These are phyloP conservation scores for Sylvietta virens DNA, from an alignment of 2,113 vertebrate genomes.

Conservation along the genomic window DNA sequence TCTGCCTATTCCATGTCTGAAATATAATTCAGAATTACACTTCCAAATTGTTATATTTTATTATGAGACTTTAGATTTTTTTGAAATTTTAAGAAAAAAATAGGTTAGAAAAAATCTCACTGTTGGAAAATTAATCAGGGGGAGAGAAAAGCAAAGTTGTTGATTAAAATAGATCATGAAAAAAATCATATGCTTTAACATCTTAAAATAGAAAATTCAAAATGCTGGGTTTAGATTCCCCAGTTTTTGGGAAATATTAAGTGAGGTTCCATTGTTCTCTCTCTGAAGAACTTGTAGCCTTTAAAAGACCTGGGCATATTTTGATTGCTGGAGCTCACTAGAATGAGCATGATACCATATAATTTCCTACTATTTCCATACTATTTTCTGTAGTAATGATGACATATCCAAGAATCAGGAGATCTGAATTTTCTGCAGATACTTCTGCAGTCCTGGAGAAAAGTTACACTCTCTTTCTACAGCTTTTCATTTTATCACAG, in stretches of 20 bases:
- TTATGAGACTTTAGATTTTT: not conserved
- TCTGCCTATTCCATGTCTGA: not conserved
- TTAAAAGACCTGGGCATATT: not conserved
- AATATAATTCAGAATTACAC: not conserved
- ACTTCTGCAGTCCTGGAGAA: not conserved
- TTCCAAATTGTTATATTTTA: not conserved
- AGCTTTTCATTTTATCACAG: not conserved
- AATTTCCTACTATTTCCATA: too few species aligned
- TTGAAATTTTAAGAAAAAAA: not conserved
- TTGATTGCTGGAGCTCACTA: not conserved
- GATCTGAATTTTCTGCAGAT: not conserved
- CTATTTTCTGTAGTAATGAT: not conserved
- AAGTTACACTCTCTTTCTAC: not conserved
- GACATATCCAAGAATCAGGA: not conserved
- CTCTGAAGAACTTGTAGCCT: not conserved
- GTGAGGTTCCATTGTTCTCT: not conserved
- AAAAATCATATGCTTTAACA: rapidly evolving
- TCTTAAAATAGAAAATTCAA: not conserved
- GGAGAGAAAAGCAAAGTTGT: not conserved
- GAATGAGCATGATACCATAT: not conserved
- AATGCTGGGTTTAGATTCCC: not conserved
- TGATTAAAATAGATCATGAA: not conserved
- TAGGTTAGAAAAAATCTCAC: not conserved
- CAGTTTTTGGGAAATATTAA: not conserved
- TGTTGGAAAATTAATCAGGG: not conserved